Evolutionary conservation across 2,113 vertebrate genomes (phyloP).

Genomic region (Charina bottae): DNA sequence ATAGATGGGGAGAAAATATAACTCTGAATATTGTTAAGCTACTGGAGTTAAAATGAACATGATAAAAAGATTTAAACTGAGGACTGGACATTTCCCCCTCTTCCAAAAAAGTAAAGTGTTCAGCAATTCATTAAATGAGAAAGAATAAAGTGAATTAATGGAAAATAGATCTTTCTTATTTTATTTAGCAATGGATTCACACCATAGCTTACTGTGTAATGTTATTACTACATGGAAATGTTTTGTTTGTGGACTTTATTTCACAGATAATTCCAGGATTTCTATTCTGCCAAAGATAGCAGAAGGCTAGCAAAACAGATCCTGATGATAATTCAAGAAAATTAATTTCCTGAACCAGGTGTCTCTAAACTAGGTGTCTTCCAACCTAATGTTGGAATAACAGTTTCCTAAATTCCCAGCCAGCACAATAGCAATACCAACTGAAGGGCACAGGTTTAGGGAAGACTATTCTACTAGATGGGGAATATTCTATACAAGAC

Average conservation of each 20-base stretch:
- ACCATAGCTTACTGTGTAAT: neutral
- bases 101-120: neutral
- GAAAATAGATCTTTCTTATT: neutral
- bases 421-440: neutral
- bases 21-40: neutral
- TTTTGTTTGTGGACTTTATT: neutral
- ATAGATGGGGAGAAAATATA: conserved; percentile 41
- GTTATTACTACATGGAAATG: neutral
- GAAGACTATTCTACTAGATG: neutral
- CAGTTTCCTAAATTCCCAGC: neutral
- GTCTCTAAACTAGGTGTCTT: neutral
- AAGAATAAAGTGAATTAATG: neutral
- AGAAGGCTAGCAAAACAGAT: neutral
- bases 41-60: conserved; percentile 32
- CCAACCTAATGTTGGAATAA: neutral
- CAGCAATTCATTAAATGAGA: neutral
- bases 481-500: neutral
- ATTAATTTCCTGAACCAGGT: neutral
- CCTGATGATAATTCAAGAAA: neutral
- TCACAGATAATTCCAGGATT: neutral
- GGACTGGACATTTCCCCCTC: neutral
- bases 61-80: conserved; percentile 19
- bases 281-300: neutral
- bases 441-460: neutral
- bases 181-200: neutral